A percentile compares a stretch with the other conserved stretches of the same genome.
Conservation (phyloP, 2,113 vertebrate species). For the Todiramphus saurophagus region DNA sequence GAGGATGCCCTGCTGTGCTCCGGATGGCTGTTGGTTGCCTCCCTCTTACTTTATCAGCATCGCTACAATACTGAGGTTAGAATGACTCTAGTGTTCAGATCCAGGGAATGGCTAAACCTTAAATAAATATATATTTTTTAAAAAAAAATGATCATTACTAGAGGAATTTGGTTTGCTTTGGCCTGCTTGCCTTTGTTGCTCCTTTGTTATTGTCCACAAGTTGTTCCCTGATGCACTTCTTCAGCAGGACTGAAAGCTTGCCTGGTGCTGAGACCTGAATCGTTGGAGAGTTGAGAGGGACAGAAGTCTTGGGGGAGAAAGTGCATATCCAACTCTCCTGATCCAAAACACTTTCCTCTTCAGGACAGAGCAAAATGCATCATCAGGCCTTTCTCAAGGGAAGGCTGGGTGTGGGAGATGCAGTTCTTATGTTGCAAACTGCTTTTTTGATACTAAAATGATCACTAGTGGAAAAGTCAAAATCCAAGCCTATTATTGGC, state of each 20-base stretch:
- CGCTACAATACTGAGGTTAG: slow-evolving; percentile 84
- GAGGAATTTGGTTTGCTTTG: neutral
- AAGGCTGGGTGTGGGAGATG: neutral
- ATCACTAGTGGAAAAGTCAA: neutral
- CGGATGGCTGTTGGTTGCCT: slow-evolving; percentile 83
- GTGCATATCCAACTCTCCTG: neutral
- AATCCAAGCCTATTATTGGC: neutral
- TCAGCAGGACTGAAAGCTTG: neutral
- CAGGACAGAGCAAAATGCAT: neutral
- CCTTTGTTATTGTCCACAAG: neutral
- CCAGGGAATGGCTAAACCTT: neutral
- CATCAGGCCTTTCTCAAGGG: neutral
- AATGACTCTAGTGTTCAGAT: neutral
- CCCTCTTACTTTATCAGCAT: slow-evolving; percentile 83
- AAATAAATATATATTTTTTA: neutral
- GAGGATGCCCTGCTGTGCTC: slow-evolving; percentile 78
- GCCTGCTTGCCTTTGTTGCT: neutral
- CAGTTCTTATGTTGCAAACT: neutral
- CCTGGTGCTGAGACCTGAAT: neutral
- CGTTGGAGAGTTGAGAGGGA: neutral
- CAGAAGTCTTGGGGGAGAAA: neutral
- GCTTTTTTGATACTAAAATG: neutral
- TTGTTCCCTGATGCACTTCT: neutral
- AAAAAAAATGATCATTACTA: neutral
- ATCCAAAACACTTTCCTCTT: neutral